These are phyloP conservation scores for Tenebrio molitor DNA, from an alignment of 1,140 invertebrate genomes.

Conservation along the genomic window DNA sequence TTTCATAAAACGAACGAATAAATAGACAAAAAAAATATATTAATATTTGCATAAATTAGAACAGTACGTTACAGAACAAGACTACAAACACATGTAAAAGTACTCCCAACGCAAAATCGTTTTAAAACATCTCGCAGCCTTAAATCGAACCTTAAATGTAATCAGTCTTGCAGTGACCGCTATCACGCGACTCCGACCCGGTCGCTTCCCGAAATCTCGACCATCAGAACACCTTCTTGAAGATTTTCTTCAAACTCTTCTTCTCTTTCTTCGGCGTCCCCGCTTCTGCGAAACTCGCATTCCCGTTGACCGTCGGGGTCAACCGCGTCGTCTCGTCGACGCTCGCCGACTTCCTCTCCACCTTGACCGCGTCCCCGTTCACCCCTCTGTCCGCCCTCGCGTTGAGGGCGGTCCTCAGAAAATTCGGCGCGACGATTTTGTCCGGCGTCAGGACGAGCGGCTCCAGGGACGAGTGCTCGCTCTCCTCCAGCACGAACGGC, in stretches of 20 bases:
- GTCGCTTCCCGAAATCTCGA: background rate
- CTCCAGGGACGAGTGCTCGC: slow-evolving; percentile 61
- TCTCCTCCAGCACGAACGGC: slow-evolving; percentile 63
- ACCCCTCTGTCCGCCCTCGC: slow-evolving; percentile 39
- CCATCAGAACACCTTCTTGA: slow-evolving; percentile 61
- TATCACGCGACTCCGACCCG: background rate
- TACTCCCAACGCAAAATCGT: background rate
- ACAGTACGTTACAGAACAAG: background rate
- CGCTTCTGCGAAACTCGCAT: slow-evolving; percentile 48
- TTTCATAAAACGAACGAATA: slow-evolving; percentile 3
- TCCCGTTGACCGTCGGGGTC: slow-evolving; percentile 45
- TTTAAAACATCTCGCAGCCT: slow-evolving; percentile 6
- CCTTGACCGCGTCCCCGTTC: slow-evolving; percentile 46
- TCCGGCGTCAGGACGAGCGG: slow-evolving; percentile 31
- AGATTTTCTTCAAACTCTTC: slow-evolving; percentile 62
- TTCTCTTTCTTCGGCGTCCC: slow-evolving; percentile 60
- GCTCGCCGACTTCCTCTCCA: slow-evolving; percentile 51
- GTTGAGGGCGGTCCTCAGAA: slow-evolving; percentile 53
- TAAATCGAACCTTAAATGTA: background rate
- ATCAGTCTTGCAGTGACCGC: slow-evolving; percentile 27
- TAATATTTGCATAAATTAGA: slow-evolving; percentile 35
- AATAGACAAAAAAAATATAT: slow-evolving; percentile 41
- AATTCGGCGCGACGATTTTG: slow-evolving; percentile 54
- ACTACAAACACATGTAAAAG: slow-evolving; percentile 27
- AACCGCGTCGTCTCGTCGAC: slow-evolving; percentile 51